Base-by-base conservation (phyloP, 2,797 vertebrate species). In the Cirrhinus mrigala region DNA sequence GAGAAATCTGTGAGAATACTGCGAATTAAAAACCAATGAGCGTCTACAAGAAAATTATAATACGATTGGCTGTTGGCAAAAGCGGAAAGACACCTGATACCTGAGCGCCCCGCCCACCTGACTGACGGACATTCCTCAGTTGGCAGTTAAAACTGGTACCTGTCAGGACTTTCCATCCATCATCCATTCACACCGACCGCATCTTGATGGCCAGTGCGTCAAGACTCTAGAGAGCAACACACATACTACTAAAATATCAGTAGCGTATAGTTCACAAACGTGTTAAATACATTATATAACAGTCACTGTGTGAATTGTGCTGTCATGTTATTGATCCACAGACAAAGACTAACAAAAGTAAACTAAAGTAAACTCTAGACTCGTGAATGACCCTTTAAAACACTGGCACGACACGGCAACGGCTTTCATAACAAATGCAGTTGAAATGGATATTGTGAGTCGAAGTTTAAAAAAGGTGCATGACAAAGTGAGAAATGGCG, bases 101-200 rank as follows among this genome's bases (percentile, higher is more conserved):
- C 24, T 46, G 29, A 78, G 46, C 44, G 44, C 73, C 66, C 82
- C 86, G 54, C 83, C 80, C 73, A 85, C 83, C 56, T 33, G 76
- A 79, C 33, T 27, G 33, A 9, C 4, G 22, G 16, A 46, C 20
- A 24, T 46, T 79, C 3, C n/a, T 64, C 58, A 11, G 56, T 12
- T 58, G 27, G 58, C 75, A 58, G 54, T 44, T 79, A 44, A 48
- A 44, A 27, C 33, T 10, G 37, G 24, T 15, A 15, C 60, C 24
- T 64, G 60, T 15, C 14, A 2, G n/a, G 12, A 3, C 4, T 24
- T 9, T 46, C 44, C 44, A 64, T 64, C 12, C 5, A 27, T 64
- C 24, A 56, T 56, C 54, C 18, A 4, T 18, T 6, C 54, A 56
- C 6, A 22, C 20, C 20, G 18, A 12, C 4, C 14, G 11, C n/a